These are phyloP conservation scores for Mesitornis unicolor DNA, from an alignment of 2,113 vertebrate genomes.

Conservation along the genomic window DNA sequence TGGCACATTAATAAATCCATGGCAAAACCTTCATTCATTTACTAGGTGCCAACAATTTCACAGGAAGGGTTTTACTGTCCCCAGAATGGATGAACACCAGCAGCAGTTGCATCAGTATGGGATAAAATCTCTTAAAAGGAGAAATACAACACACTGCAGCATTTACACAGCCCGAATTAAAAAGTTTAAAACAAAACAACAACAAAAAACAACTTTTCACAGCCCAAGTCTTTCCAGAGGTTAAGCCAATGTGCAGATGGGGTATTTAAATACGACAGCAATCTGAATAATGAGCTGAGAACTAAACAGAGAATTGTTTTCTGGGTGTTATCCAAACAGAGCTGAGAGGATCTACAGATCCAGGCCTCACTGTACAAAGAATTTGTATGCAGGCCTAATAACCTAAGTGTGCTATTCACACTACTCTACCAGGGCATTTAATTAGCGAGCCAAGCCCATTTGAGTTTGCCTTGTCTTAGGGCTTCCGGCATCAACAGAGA, in stretches of 20 bases:
- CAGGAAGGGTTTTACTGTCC: neutral
- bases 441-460: neutral
- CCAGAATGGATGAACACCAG: neutral
- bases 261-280: neutral
- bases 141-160: neutral
- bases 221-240: neutral
- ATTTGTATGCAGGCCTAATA: neutral
- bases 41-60: neutral
- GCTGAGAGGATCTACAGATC: neutral
- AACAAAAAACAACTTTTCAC: neutral
- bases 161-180: neutral
- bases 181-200: neutral
- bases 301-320: neutral
- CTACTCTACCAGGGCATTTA: neutral
- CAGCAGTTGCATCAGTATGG: neutral
- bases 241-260: neutral
- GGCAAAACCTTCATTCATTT: neutral
- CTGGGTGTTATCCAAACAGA: neutral
- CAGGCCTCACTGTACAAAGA: fast-evolving
- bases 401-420: neutral
- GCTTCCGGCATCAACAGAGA: neutral
- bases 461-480: neutral
- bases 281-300: neutral
- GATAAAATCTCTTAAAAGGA: neutral
- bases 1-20: neutral